These are phyloP conservation scores for Stenolophus ochropezus DNA, from an alignment of 2,888 invertebrate genomes.

Conservation along the genomic window DNA sequence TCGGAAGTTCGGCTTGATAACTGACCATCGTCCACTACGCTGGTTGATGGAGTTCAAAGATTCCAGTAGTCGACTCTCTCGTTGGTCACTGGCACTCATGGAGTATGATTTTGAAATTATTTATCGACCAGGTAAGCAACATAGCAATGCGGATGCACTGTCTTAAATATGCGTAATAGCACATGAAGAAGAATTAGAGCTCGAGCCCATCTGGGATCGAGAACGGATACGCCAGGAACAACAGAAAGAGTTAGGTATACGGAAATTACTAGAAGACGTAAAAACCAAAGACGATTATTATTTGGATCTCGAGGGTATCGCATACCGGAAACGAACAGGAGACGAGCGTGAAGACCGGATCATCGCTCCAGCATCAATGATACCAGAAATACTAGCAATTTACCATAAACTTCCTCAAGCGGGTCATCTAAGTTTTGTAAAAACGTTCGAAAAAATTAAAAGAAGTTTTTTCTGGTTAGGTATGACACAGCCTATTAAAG, in stretches of 20 bases:
- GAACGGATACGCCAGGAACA: no score
- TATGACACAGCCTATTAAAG: slow-evolving; percentile 63
- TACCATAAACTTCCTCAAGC: neutral
- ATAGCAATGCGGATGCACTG: no score
- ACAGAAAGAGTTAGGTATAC: neutral
- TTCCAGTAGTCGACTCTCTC: slow-evolving; percentile 60
- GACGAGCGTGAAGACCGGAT: neutral
- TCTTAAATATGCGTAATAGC: no score
- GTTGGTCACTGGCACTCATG: slow-evolving; percentile 60
- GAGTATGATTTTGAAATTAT: slow-evolving; percentile 42
- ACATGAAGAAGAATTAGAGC: no score
- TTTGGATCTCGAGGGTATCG: slow-evolving; percentile 50
- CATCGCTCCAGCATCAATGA: neutral
- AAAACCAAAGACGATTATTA: slow-evolving; percentile 27
- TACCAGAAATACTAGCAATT: neutral
- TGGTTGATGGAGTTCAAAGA: slow-evolving; percentile 62
- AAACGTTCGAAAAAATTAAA: slow-evolving; percentile 55
- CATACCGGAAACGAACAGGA: slow-evolving; percentile 36
- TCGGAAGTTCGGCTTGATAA: no score
- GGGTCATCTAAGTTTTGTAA: neutral
- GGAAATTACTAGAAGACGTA: neutral
- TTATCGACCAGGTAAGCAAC: slow-evolving; percentile 26
- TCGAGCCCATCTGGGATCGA: no score
- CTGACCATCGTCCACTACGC: slow-evolving; percentile 63
- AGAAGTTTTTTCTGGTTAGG: slow-evolving; percentile 64